Conservation (phyloP, 2,797 vertebrate species). For the Sebastes jordani region DNA sequence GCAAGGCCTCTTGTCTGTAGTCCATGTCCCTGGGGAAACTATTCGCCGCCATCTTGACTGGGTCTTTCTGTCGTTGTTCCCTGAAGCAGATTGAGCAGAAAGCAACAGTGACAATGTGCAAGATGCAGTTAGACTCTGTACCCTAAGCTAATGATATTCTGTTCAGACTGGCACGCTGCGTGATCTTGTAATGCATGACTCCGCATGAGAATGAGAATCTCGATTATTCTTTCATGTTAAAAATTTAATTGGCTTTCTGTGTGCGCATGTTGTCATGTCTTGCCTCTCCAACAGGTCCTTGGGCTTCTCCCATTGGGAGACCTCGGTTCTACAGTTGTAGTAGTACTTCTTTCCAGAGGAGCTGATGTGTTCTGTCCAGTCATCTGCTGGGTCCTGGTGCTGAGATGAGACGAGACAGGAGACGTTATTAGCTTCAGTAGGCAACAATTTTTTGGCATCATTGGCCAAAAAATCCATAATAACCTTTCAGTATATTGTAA, state of each 20-base stretch:
- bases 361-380: slow-evolving; percentile 99
- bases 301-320: slow-evolving; percentile 99
- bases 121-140: background rate
- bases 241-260: background rate
- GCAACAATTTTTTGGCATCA: no score
- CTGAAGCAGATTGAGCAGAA: slow-evolving; percentile 72
- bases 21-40: slow-evolving; percentile 99
- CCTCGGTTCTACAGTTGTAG: slow-evolving; percentile 99
- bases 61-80: slow-evolving; percentile 97
- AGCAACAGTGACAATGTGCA: background rate
- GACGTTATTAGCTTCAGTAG: background rate
- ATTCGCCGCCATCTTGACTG: slow-evolving; percentile 93
- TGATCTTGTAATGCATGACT: background rate
- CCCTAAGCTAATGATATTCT: background rate
- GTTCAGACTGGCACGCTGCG: background rate
- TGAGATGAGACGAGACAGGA: slow-evolving; percentile 20
- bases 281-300: slow-evolving; percentile 99
- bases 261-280: background rate
- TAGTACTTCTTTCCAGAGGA: slow-evolving; percentile 99
- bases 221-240: background rate
- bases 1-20: slow-evolving; percentile 99
- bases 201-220: background rate
- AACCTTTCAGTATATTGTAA: no score
- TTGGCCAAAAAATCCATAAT: no score
- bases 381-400: slow-evolving; percentile 93